A percentile compares a stretch with the other conserved stretches of the same genome.
Conservation (phyloP, 2,888 invertebrate genomes). For the Rhagium mordax region DNA sequence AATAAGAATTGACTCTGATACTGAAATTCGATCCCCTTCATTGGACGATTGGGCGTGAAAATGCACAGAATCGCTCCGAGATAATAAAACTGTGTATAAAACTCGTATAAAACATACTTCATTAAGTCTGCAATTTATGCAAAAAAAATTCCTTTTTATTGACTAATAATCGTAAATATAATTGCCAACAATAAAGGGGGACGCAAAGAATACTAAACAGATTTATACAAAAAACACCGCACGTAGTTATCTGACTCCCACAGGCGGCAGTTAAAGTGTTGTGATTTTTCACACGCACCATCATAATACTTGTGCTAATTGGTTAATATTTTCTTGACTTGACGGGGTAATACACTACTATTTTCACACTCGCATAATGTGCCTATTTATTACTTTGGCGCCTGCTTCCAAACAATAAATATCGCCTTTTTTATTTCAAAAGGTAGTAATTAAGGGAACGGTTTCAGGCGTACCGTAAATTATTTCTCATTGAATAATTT, state of each 20-base stretch:
- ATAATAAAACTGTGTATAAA: slow-evolving; percentile 11
- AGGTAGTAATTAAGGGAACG: background rate
- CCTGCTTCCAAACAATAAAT: slow-evolving; percentile 13
- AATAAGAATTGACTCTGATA: too few relatives aligned
- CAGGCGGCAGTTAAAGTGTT: slow-evolving; percentile 23
- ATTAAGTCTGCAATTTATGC: slow-evolving; percentile 21
- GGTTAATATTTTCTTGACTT: slow-evolving; percentile 30
- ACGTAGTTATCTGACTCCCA: slow-evolving; percentile 26
- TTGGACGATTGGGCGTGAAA: too few relatives aligned
- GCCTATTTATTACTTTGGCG: slow-evolving; percentile 34
- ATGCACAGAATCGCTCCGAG: background rate
- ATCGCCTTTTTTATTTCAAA: background rate
- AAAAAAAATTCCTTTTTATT: slow-evolving; percentile 25
- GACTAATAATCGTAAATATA: slow-evolving; percentile 29
- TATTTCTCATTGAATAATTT: slow-evolving; percentile 9
- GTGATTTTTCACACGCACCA: slow-evolving; percentile 5
- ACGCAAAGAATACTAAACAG: slow-evolving; percentile 19
- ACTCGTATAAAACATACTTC: slow-evolving; percentile 8
- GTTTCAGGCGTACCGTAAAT: slow-evolving; percentile 3
- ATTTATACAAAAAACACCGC: slow-evolving; percentile 25
- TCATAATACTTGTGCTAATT: slow-evolving; percentile 24
- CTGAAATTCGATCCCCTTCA: too few relatives aligned
- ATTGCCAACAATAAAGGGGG: slow-evolving; percentile 23
- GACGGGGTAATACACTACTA: slow-evolving; percentile 22
- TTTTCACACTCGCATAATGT: slow-evolving; percentile 33